Evolutionary conservation across 2,113 vertebrate species (phyloP).

Genomic region (Bambusicola thoracicus): DNA sequence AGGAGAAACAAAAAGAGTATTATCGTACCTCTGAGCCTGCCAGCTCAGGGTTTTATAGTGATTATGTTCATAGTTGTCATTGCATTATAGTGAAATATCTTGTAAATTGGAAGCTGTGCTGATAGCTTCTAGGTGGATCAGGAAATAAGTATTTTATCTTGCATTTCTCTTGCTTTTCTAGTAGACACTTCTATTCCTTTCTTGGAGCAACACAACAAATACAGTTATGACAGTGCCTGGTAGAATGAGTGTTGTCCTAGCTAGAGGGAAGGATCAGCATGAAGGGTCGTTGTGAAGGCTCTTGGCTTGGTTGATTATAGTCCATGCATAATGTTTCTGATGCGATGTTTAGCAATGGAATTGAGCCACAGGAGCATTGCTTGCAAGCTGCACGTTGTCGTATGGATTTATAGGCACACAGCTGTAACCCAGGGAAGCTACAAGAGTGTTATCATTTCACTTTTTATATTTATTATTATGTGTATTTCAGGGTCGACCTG

Average conservation of each 20-base stretch:
- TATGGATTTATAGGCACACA: background rate
- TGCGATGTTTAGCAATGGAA: background rate
- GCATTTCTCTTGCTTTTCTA: background rate
- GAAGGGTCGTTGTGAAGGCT: background rate
- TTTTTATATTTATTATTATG: background rate
- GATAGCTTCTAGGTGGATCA: background rate
- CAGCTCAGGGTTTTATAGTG: background rate
- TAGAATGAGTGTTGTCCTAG: background rate
- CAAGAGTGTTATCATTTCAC: background rate
- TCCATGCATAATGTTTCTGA: background rate
- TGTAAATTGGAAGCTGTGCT: background rate
- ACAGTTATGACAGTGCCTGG: background rate
- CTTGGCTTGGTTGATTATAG: background rate
- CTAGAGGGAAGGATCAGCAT: background rate
- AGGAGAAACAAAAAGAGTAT: background rate
- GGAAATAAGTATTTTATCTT: background rate
- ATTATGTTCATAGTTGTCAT: background rate
- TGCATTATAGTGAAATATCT: background rate
- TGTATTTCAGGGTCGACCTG: slow-evolving; percentile 87
- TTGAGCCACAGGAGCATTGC: background rate
- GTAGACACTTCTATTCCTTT: background rate
- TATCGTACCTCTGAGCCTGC: background rate
- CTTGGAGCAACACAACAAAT: background rate
- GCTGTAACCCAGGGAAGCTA: background rate
- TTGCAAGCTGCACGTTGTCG: background rate